These are phyloP conservation scores for Sinocyclocheilus anshuiensis DNA, from an alignment of 2,113 vertebrate species.

Conservation along the genomic window DNA sequence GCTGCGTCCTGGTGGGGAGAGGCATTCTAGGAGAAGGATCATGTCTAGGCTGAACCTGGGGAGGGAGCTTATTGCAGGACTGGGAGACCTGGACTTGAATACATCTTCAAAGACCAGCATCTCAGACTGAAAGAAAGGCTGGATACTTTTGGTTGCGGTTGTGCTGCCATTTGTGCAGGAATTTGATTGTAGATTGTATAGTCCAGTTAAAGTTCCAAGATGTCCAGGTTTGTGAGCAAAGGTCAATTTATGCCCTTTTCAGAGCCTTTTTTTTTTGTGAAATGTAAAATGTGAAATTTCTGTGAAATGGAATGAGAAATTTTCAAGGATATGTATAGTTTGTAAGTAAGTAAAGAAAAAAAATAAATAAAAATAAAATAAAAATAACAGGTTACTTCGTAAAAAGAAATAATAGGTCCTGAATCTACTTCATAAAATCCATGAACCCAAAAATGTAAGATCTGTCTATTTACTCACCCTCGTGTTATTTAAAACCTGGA, in stretches of 20 bases:
- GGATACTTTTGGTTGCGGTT: background rate
- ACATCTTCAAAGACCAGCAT: slow-evolving; percentile 12
- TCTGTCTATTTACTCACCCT: too few species aligned
- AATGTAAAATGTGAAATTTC: too few species aligned
- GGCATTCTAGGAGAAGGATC: slow-evolving; percentile 44
- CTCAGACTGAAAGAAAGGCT: background rate
- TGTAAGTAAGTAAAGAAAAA: too few species aligned
- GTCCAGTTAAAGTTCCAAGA: slow-evolving; percentile 13
- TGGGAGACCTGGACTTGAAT: background rate
- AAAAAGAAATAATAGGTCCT: too few species aligned
- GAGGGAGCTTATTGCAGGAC: slow-evolving; percentile 56
- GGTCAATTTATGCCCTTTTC: background rate
- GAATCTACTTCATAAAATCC: too few species aligned
- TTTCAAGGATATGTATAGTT: too few species aligned
- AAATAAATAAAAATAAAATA: too few species aligned
- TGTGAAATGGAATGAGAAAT: too few species aligned
- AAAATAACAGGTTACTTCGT: too few species aligned
- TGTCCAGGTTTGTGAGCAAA: background rate
- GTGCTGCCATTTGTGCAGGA: slow-evolving; percentile 13
- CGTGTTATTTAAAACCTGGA: too few species aligned
- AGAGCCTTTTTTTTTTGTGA: too few species aligned
- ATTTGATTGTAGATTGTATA: slow-evolving; percentile 36
- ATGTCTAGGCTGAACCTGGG: slow-evolving; percentile 53
- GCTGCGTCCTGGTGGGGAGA: slow-evolving; percentile 45
- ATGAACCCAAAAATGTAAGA: too few species aligned